Base-by-base conservation (phyloP, 2,888 invertebrate genomes). In the Hermodice carunculata region DNA sequence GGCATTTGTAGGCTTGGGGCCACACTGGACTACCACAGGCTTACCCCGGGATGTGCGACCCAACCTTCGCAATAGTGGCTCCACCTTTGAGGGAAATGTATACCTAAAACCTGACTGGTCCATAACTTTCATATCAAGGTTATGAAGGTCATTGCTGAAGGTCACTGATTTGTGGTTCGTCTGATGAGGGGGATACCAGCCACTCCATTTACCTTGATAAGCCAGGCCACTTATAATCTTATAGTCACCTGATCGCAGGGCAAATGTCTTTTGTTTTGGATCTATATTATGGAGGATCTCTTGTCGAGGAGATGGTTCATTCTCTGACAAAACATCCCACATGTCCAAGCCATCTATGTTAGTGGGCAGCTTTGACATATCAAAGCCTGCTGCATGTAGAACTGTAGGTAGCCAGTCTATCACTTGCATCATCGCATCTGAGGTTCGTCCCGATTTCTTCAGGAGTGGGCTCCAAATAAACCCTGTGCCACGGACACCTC, bases 361-460 rank as follows among this genome's bases (percentile, higher is more conserved):
- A 34, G 67, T 68, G 53, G 80, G 69, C 40, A 73, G 51, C 37
- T 67, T 54, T 2, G 61, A 17, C 28, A 69, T 64, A 54, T 81
- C 67, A 3, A 79, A 80, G 40, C 92, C 92, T 0, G 93, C 93
- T 0, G 92, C 93, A 43, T 88, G 84, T 67, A 92, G 86, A 0
- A 96, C 83, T 0, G 96, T 96, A 0, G 96, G 96, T 56, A 96
- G 83, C 96, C 96, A 96, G 85, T 97, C 96, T 19, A 57, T 54
- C 34, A 96, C 90, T 81, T 96, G 94, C 84, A 95, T 88, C 62
- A 91, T 87, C 79, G 94, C 92, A 1, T 89, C 87, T 0, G 92
- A 90, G 0, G 93, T 89, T 29, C 93, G 88, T 1, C 88, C 86
- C 54, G 88, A 88, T 2, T 88, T 86, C 44, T 94, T 79, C 14